phyloP scores from a whole-genome alignment of 2,888 invertebrate genomes.

The Dromius quadrimaculatus region DNA sequence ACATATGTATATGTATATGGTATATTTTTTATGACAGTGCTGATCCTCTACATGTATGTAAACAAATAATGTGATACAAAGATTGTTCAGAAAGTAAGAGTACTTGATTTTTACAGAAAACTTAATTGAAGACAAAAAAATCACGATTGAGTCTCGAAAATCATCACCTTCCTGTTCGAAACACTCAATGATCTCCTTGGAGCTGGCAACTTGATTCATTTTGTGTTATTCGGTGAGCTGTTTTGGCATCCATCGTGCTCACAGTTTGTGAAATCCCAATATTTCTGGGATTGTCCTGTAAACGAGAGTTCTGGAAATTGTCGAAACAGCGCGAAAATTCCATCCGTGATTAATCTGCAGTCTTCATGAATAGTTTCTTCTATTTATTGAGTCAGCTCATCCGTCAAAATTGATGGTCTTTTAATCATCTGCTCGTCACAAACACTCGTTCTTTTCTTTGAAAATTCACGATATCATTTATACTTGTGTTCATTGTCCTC shows the following conservation, averaged over 20 bases:
- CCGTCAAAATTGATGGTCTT: background rate
- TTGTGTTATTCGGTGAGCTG: constrained; percentile 50
- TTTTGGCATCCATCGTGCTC: constrained; percentile 49
- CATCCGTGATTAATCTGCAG: background rate
- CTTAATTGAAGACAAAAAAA: too few species aligned
- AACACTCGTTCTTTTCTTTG: background rate
- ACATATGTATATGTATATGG: too few species aligned
- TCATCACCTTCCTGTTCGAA: constrained; percentile 65
- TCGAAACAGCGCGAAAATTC: constrained; percentile 43
- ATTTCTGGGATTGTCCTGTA: constrained; percentile 46
- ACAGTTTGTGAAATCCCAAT: constrained; percentile 44
- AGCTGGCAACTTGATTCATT: background rate
- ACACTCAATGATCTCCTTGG: background rate
- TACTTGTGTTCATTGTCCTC: too few species aligned
- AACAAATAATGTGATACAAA: too few species aligned
- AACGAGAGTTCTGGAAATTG: constrained; percentile 46
- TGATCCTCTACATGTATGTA: too few species aligned
- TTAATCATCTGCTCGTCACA: background rate
- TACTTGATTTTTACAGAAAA: too few species aligned
- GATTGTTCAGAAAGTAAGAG: too few species aligned
- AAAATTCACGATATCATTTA: too few species aligned
- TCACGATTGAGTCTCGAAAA: constrained; percentile 49
- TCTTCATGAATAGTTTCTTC: background rate
- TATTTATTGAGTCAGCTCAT: background rate
- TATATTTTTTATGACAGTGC: too few species aligned